These are phyloP conservation scores for Penaeus japonicus DNA, from an alignment of 1,140 invertebrate species.

Conservation along the genomic window DNA sequence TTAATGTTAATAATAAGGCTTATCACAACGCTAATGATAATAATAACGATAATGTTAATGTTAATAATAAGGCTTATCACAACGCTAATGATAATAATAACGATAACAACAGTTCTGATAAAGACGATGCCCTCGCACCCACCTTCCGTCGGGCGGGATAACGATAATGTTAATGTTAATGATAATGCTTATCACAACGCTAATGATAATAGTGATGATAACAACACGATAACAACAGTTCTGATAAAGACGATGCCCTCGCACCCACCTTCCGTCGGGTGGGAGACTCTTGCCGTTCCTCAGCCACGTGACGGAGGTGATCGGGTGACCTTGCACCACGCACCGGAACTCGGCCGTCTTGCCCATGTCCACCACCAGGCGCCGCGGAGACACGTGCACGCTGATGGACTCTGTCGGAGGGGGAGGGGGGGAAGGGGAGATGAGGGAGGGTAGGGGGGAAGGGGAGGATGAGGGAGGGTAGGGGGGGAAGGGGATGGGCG, in stretches of 20 bases:
- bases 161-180: too few species aligned
- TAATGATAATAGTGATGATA: too few species aligned
- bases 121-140: not conserved
- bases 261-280: slow-evolving; percentile 60
- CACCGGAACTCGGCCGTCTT: slow-evolving; percentile 85
- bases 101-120: too few species aligned
- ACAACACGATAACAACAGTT: too few species aligned
- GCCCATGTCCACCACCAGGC: slow-evolving; percentile 81
- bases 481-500: too few species aligned
- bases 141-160: slow-evolving; percentile 62
- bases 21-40: too few species aligned
- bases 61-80: too few species aligned
- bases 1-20: too few species aligned
- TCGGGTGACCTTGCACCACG: slow-evolving; percentile 66
- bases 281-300: slow-evolving; percentile 77
- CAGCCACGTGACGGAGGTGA: slow-evolving; percentile 82
- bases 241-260: too few species aligned
- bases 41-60: too few species aligned
- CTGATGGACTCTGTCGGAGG: slow-evolving; percentile 73
- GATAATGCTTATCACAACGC: too few species aligned
- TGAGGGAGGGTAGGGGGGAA: not conserved
- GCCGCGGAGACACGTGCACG: slow-evolving; percentile 76
- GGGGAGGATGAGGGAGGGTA: not conserved
- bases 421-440: not conserved
- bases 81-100: too few species aligned